Evolutionary conservation across 2,888 invertebrate genomes (phyloP).

Genomic region (Lycophotia porphyrea): DNA sequence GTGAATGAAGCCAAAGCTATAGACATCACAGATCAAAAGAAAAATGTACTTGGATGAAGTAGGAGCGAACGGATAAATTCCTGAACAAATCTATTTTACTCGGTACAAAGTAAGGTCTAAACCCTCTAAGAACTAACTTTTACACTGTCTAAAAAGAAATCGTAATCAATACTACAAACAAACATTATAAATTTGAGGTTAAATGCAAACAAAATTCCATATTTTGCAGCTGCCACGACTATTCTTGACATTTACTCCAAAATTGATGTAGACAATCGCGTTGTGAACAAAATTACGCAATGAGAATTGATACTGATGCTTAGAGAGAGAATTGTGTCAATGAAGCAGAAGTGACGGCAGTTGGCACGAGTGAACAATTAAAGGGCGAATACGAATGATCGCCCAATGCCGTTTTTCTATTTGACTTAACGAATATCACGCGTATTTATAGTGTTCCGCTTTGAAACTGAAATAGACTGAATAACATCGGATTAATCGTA

Average conservation of each 20-base stretch:
- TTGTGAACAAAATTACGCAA: constrained; percentile 73
- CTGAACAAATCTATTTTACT: background rate
- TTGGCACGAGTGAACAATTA: constrained; percentile 78
- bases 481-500: constrained; percentile 29
- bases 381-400: constrained; percentile 74
- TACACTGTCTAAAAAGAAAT: background rate
- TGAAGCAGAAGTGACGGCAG: constrained; percentile 74
- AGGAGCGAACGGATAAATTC: background rate
- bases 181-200: constrained; percentile 15
- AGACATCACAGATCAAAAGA: background rate
- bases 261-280: constrained; percentile 57
- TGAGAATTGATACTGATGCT: constrained; percentile 67
- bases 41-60: background rate
- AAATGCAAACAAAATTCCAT: constrained; percentile 42
- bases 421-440: constrained; percentile 66
- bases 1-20: background rate
- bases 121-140: background rate
- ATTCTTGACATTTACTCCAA: constrained; percentile 56
- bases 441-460: constrained; percentile 64
- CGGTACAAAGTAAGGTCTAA: background rate
- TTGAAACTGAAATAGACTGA: constrained; percentile 57
- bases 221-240: constrained; percentile 29
- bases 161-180: background rate
- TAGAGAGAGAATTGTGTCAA: constrained; percentile 81
- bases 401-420: constrained; percentile 75